Evolutionary conservation across 1,140 invertebrate species (phyloP), one percentile per base, ranked within the genome.

Genomic region (Drosophila burlai): DNA sequence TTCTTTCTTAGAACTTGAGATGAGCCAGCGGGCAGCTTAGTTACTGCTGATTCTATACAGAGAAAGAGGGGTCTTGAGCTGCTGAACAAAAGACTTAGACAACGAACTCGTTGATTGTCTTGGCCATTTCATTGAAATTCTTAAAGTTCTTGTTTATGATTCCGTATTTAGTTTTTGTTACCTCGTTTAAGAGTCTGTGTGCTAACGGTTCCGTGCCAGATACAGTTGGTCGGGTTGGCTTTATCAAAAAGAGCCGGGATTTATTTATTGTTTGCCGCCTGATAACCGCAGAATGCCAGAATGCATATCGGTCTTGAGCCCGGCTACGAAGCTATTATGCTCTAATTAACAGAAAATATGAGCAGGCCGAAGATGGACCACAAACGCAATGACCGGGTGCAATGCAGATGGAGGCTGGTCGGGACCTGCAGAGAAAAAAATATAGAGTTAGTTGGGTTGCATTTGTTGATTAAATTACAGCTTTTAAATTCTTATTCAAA

Each of bases 51-150:
- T 11, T 60, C 21, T 36, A 21, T 59, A 26, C 9, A 18, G 16
- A 52, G 13, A 34, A 6, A 16, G 16, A 29, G 57, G 26, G 26
- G 26, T 59, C 52, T 64, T 31, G 21, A 47, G 49, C 43, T 18
- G 42, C 49, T 21, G 34, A 74, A 89, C 84, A 89, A 89, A 90
- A 89, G 84, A 87, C 84, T 87, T 80, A 77, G 73, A 68, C 73
- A 87, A 89, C 85, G 68, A 87, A 79, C 85, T 84, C 58, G 77
- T 49, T 73, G 80, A 82, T 85, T 89, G 69, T 74, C 69, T 62
- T 42, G 50, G 40, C 47, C 59, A 66, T 67, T 75, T 72, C 73
- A 89, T 81, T 83, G 85, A 89, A 84, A 87, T 68, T 80, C 62
- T 78, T 75, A 16, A 36, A 60, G 52, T 64, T 84, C 74, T 49